phyloP scores from a whole-genome alignment of 2,888 invertebrate species.

The Zaprionus obscuricornis region DNA sequence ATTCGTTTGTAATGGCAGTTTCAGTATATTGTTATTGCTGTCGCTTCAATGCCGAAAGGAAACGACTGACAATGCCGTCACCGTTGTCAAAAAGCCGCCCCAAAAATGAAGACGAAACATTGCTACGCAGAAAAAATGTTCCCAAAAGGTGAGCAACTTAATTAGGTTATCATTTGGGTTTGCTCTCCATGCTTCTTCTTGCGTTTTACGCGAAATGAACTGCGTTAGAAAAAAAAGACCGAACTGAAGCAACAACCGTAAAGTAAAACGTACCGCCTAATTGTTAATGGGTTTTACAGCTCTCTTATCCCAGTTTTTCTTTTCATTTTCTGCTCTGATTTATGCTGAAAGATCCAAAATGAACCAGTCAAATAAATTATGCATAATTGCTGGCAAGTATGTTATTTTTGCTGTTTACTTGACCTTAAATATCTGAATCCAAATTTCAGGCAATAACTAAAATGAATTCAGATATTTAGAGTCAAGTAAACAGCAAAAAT shows the following conservation, averaged over 20 bases:
- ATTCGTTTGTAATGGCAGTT: slow-evolving; percentile 65
- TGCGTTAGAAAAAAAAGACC: slow-evolving; percentile 11
- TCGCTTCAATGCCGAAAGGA: slow-evolving; percentile 20
- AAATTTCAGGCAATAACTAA: slow-evolving; percentile 3
- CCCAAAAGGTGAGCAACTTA: slow-evolving; percentile 62
- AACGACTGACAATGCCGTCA: slow-evolving; percentile 2
- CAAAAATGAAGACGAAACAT: slow-evolving; percentile 15
- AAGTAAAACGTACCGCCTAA: slow-evolving; percentile 42
- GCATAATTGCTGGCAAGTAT: slow-evolving; percentile 11
- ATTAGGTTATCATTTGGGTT: slow-evolving; percentile 75
- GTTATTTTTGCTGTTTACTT: slow-evolving; percentile 4
- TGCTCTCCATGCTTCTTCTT: slow-evolving; percentile 6
- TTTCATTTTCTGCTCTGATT: slow-evolving; percentile 38
- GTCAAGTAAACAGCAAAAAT: slow-evolving; percentile 9
- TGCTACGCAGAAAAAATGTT: slow-evolving; percentile 31
- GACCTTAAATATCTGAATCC: slow-evolving; percentile 2
- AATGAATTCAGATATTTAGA: background rate
- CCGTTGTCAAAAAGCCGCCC: background rate
- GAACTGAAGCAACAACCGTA: slow-evolving; percentile 5
- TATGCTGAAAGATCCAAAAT: slow-evolving; percentile 32
- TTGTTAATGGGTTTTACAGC: slow-evolving; percentile 59
- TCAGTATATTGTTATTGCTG: slow-evolving; percentile 21
- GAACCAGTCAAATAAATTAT: slow-evolving; percentile 44
- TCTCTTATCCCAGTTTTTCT: slow-evolving; percentile 30
- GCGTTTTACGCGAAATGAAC: background rate